Conservation (phyloP, 2,797 vertebrate species). For the Poeciliopsis paucimaculata region DNA sequence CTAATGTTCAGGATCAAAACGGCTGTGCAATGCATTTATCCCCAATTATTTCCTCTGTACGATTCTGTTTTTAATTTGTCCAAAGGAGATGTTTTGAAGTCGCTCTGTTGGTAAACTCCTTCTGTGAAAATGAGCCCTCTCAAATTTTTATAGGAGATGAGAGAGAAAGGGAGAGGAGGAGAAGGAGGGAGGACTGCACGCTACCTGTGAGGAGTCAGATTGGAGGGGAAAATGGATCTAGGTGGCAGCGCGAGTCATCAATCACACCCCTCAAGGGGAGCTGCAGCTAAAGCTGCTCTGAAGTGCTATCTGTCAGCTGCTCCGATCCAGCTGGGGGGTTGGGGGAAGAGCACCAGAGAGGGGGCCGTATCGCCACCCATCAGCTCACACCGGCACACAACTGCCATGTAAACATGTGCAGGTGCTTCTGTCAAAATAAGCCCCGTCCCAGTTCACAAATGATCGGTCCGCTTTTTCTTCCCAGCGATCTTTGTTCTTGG, state of each 20-base stretch:
- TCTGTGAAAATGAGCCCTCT: constrained; percentile 57
- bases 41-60: constrained; percentile 48
- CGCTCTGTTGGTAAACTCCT: constrained; percentile 55
- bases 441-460: constrained; percentile 51
- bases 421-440: constrained; percentile 73
- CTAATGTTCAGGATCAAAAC: constrained; percentile 57
- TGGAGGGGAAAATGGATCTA: constrained; percentile 84
- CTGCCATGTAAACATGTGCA: constrained; percentile 82
- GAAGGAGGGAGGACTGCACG: constrained; percentile 21
- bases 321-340: constrained; percentile 71
- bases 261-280: constrained; percentile 85
- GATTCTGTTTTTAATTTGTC: constrained; percentile 63
- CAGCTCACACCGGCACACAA: constrained; percentile 75
- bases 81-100: constrained; percentile 59
- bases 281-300: constrained; percentile 85
- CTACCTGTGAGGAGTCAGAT: constrained; percentile 79
- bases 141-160: constrained; percentile 52
- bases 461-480: constrained; percentile 27
- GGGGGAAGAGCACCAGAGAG: constrained; percentile 64
- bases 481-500: neutral
- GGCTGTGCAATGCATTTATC: constrained; percentile 49
- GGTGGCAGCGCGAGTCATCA: constrained; percentile 85
- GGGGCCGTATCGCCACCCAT: constrained; percentile 75
- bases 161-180: constrained; percentile 18
- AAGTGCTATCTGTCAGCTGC: constrained; percentile 87